Base-by-base conservation (phyloP, 1,140 invertebrate genomes). In the Euura saliciscinereae region DNA sequence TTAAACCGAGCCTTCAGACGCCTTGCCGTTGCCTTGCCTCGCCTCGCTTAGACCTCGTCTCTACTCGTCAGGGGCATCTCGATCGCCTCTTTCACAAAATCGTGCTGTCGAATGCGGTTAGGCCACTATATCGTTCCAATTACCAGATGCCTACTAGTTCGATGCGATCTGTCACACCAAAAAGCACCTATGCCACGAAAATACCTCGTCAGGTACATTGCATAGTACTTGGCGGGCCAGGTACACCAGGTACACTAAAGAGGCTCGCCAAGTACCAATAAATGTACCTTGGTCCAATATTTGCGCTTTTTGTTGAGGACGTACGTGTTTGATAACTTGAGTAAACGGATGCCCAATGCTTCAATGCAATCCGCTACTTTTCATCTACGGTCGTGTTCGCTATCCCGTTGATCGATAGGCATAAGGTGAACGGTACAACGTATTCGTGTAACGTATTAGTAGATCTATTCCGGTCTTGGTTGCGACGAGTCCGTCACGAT, bases 1-100 rank as follows among this genome's bases (percentile, higher is more conserved):
- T 82, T 81, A 78, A 78, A 78, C 83, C 83, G 80, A 44, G 72
- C 76, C 80, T 78, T 77, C 81, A 77, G 78, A 74, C 82, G 78
- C 78, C 79, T 83, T 80, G 77, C 83, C 70, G 79, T 79, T 76
- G 76, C 75, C 8, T 70, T n/a, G 28, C 13, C 13, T 45, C 65
- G 28, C 10, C 6, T 66, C 44, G 71, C 71, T 66, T 65, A 72
- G 11, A 59, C 13, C 44, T 70, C 65, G 43, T 65, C 64, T n/a
- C 68, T 44, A 69, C 70, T 72, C 28, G 28, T 28, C 28, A 28
- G 28, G 28, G 28, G 28, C 44, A n/a, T 66, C 65, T 71, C 45
- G 65, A 51, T 65, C 65, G 69, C 46, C 45, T 72, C 77, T 78
- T 81, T 59, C 51, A n/a, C 51, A 28, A 28, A 28, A 28, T 28